Base-by-base conservation (phyloP, 1,140 invertebrate species). In the Pseudomyrmex flavicornis region DNA sequence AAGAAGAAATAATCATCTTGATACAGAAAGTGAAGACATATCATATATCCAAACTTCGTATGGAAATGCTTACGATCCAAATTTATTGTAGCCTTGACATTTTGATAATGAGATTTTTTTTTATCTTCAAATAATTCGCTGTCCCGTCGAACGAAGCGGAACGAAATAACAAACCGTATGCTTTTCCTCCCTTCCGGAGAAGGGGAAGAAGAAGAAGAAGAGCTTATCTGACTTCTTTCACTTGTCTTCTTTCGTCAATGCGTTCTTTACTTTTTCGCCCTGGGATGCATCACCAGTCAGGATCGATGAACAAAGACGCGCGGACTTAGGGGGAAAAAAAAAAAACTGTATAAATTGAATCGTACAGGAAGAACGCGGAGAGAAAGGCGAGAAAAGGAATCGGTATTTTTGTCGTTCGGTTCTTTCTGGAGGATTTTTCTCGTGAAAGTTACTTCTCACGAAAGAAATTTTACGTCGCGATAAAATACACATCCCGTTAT, bases 161-260 rank as follows among this genome's bases (percentile, higher is more conserved):
- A 91, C 86, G 88, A 93, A 92, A 90, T 89, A 92, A 91, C 83
- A 88, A 87, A 91, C 86, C 87, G 89, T 89, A 88, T 90, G 88
- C 80, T 86, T 75, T 82, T 58, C 86, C 85, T 83, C 89, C 62
- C 86, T 85, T 84, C 88, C 82, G 72, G 85, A 74, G n/a, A 76
- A 88, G 88, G 54, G 83, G 88, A 88, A 26, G 26, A 26, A 26
- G 48, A 26, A 26, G 26, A 26, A 26, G 35, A 35, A 35, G 86
- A 91, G 91, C 91, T 91, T 90, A 91, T 90, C 89, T 87, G 86
- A 70, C 59, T 80, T 82, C 61, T 63, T 62, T n/a, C 35, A 48
- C 46, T 35, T 35, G 35, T 83, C 73, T 76, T n/a, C 48, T 48
- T 59, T 83, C 46, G 17, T 62, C 80, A 62, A 65, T 76, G 52